Evolutionary conservation across 2,888 invertebrate genomes (phyloP).

Genomic region (Morpho achilles): DNA sequence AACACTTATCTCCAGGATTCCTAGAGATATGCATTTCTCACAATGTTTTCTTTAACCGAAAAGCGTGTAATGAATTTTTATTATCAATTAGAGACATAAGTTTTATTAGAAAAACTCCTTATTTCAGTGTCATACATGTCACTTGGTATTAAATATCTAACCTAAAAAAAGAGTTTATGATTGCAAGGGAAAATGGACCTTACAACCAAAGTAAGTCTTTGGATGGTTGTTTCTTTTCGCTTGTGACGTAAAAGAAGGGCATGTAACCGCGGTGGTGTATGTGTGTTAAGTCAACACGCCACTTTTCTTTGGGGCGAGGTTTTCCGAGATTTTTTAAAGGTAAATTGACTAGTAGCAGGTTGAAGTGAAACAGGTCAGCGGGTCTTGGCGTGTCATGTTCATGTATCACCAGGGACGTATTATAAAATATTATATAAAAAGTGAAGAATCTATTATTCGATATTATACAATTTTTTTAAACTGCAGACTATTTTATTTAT

Average conservation of each 20-base stretch:
- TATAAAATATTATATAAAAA: too few species aligned
- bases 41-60: too few species aligned
- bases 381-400: slow-evolving; percentile 72
- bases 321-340: slow-evolving; percentile 69
- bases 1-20: too few species aligned
- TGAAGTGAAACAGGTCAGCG: slow-evolving; percentile 73
- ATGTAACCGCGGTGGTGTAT: slow-evolving; percentile 58
- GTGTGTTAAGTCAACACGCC: slow-evolving; percentile 72
- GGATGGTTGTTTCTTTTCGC: slow-evolving; percentile 47
- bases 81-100: too few species aligned
- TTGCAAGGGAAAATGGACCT: slow-evolving; percentile 51
- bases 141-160: slow-evolving; percentile 3
- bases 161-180: slow-evolving; percentile 4
- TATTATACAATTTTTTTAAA: too few species aligned
- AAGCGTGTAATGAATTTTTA: too few species aligned
- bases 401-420: slow-evolving; percentile 64
- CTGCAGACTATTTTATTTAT: too few species aligned
- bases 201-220: slow-evolving; percentile 52
- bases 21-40: too few species aligned
- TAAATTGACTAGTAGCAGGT: slow-evolving; percentile 73
- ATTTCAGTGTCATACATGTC: too few species aligned
- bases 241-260: slow-evolving; percentile 58
- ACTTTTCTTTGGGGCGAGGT: slow-evolving; percentile 67
- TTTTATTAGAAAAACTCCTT: too few species aligned
- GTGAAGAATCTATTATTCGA: too few species aligned